These are phyloP conservation scores for Poliocrania exsul DNA, from an alignment of 2,797 vertebrate genomes.

Conservation along the genomic window DNA sequence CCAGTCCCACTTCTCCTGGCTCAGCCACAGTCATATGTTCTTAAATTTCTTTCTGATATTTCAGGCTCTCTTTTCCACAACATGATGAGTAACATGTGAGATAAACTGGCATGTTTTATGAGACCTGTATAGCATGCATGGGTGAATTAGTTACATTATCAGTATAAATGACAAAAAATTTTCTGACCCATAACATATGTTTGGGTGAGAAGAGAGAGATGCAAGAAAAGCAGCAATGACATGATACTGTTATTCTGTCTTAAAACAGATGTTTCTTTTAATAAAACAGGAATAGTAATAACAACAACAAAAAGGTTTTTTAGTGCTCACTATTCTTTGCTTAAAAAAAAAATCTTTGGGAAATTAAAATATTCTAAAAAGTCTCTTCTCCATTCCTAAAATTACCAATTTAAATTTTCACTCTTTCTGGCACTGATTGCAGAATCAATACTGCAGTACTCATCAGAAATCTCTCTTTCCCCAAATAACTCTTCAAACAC, in stretches of 20 bases:
- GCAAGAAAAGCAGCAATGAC: conserved; percentile 23
- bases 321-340: neutral
- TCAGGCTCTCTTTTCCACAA: conserved; percentile 5
- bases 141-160: neutral
- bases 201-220: conserved; percentile 30
- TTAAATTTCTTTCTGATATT: conserved; percentile 40
- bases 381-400: neutral
- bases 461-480: neutral
- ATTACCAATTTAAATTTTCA: neutral
- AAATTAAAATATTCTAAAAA: neutral
- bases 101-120: conserved; percentile 45
- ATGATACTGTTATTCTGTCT: neutral
- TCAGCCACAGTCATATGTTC: neutral
- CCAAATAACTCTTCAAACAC: neutral
- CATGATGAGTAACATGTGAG: conserved; percentile 48
- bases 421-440: neutral
- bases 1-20: conserved; percentile 29
- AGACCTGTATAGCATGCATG: neutral
- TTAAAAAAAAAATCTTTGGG: neutral
- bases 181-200: conserved; percentile 31
- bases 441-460: neutral
- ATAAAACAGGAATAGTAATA: conserved; percentile 15
- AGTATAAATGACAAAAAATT: conserved; percentile 28
- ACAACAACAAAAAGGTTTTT: neutral
- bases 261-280: conserved; percentile 53